Conservation (phyloP, 2,797 vertebrate species). For the Echiichthys vipera region DNA sequence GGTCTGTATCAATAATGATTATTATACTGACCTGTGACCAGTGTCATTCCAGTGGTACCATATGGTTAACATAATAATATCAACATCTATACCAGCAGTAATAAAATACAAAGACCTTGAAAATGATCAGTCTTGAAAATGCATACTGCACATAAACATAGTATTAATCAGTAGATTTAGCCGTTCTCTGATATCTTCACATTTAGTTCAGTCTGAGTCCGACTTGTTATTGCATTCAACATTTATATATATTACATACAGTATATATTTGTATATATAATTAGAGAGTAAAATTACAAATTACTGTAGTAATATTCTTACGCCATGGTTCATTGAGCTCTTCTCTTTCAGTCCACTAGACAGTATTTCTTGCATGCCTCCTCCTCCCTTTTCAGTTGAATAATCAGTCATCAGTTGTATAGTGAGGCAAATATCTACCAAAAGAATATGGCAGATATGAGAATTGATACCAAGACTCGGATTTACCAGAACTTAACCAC, state of each 20-base stretch:
- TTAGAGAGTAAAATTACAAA: neutral
- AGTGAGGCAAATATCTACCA: no score
- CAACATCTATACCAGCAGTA: neutral
- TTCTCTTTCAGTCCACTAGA: neutral
- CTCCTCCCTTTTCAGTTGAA: neutral
- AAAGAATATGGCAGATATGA: no score
- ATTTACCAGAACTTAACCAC: neutral
- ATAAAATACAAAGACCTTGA: neutral
- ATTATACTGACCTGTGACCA: neutral
- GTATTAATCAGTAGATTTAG: neutral
- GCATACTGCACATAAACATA: neutral
- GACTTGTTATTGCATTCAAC: neutral
- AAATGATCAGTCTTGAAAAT: neutral
- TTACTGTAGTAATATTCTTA: neutral
- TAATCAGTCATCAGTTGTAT: neutral
- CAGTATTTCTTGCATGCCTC: neutral
- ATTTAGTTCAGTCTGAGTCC: neutral
- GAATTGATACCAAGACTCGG: neutral
- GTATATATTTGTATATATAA: no score
- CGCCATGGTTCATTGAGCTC: neutral
- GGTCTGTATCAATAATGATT: neutral
- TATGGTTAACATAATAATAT: neutral
- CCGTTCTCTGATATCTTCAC: neutral
- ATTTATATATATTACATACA: no score
- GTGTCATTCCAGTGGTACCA: neutral